A percentile compares a stretch with the other conserved stretches of the same genome.
Evolutionary conservation across 2,113 vertebrate genomes (phyloP).

Genomic region (Caretta caretta): DNA sequence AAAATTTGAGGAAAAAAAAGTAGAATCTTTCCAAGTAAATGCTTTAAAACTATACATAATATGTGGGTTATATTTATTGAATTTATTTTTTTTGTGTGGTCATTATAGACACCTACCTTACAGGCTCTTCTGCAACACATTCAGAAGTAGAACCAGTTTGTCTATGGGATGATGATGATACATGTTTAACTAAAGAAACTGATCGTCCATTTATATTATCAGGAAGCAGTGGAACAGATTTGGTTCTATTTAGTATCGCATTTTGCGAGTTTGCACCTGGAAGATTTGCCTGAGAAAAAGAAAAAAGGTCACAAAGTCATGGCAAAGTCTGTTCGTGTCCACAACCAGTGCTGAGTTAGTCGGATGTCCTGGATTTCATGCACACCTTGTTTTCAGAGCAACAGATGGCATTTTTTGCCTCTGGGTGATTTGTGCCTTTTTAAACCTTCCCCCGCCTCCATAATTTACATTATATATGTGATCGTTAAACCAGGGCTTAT

Average conservation of each 20-base stretch:
- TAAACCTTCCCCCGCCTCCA: background rate
- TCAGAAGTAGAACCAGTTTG: background rate
- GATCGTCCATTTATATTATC: fast-evolving
- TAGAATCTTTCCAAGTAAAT: background rate
- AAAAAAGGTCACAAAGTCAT: background rate
- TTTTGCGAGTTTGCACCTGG: background rate
- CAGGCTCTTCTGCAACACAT: background rate
- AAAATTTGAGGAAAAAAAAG: background rate
- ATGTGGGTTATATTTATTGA: background rate
- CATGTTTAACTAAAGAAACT: background rate
- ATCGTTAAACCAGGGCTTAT: background rate
- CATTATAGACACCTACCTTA: background rate
- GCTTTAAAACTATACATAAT: background rate
- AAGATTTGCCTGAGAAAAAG: background rate
- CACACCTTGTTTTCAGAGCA: background rate
- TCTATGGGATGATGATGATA: background rate
- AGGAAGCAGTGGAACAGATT: background rate
- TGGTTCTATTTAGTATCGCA: background rate
- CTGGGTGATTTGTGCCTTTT: background rate
- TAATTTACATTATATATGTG: background rate
- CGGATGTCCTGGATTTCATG: background rate
- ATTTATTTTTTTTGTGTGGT: background rate
- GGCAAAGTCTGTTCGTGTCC: background rate
- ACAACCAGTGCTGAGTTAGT: background rate
- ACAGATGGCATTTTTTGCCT: background rate